Conservation (phyloP, 2,797 vertebrate genomes). For the Lates japonicus region DNA sequence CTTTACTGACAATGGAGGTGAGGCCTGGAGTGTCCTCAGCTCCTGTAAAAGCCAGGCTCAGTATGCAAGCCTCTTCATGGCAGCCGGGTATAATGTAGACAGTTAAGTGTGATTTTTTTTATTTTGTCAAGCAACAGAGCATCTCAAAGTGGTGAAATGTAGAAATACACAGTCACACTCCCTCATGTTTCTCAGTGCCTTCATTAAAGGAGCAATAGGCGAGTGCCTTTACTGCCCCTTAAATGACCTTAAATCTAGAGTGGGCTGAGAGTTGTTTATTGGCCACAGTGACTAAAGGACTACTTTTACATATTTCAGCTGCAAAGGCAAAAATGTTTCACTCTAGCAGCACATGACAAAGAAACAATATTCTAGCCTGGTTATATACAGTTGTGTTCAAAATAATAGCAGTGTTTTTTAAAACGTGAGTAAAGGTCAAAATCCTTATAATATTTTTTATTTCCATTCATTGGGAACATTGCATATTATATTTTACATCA, state of each 20-base stretch:
- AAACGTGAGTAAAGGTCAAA: too few species aligned
- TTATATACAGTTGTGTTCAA: too few species aligned
- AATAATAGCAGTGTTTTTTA: too few species aligned
- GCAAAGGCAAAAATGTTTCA: conserved; percentile 25
- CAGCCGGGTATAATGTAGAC: conserved; percentile 24
- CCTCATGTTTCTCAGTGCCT: conserved; percentile 25
- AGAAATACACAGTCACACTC: conserved; percentile 21
- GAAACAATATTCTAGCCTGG: conserved; percentile 8
- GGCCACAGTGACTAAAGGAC: conserved; percentile 20
- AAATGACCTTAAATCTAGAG: conserved; percentile 45
- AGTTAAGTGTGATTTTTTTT: conserved; percentile 36
- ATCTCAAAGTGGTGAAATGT: conserved; percentile 22
- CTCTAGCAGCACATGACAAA: conserved; percentile 1
- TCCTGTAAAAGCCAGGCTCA: neutral
- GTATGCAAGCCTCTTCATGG: conserved; percentile 19
- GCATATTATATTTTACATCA: too few species aligned
- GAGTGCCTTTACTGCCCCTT: conserved; percentile 30
- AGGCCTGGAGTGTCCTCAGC: conserved; percentile 36
- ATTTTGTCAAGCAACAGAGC: conserved; percentile 35
- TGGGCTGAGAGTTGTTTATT: conserved; percentile 54
- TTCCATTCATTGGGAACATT: too few species aligned
- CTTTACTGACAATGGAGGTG: conserved; percentile 58
- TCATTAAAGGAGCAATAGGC: conserved; percentile 32
- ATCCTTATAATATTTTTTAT: too few species aligned
- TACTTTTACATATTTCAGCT: conserved; percentile 41